Base-by-base conservation (phyloP, 2,113 vertebrate species). In the Aramus guarauna region DNA sequence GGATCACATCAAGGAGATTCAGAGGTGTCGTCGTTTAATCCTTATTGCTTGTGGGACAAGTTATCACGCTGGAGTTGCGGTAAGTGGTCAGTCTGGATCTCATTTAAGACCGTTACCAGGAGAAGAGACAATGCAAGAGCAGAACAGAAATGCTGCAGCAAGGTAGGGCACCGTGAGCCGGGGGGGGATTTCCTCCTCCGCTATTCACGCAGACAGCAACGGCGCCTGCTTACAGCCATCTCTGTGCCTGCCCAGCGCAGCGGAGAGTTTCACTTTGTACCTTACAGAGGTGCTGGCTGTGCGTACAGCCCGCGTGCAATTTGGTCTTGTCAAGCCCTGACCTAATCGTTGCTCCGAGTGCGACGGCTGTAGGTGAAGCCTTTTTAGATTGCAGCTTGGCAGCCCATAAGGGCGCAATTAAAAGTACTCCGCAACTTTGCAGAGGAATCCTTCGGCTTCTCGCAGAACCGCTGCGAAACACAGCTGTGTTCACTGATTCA, bases 1-100 rank as follows among this genome's bases (percentile, higher is more conserved):
- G 97, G 99, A 99, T 96, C 99, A 99, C 98, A 99, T 99, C 80
- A 99, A 99, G 97, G 99, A 99, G 98, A 99, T 99, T 92, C 99
- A 99, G 97, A 98, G 99, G 89, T 99, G 99, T 91, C 98, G 99
- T 8, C 98, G 99, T 34, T 97, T 99, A 62, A 99, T 99, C 96
- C 98, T 99, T 32, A 99, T 99, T 68, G 99, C 99, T 18, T 99
- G 99, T 53, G 99, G 99, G 78, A 99, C 99, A 4, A 99, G 99
- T 94, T 99, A 99, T 77, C 99, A 99, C 10, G 99, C 99, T 20
- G 99, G 99, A 39, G 98, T 99, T 73, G 99, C 99, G 21, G 99
- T 99, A 94, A 98, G 99, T 98, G 62, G 11, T 10, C 59, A 30
- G 26, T 14, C 36, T 43, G 6, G 13, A 22, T 48, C 27, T 47